phyloP scores from a whole-genome alignment of 2,888 invertebrate species.

The Xanthorhoe spadicearia region DNA sequence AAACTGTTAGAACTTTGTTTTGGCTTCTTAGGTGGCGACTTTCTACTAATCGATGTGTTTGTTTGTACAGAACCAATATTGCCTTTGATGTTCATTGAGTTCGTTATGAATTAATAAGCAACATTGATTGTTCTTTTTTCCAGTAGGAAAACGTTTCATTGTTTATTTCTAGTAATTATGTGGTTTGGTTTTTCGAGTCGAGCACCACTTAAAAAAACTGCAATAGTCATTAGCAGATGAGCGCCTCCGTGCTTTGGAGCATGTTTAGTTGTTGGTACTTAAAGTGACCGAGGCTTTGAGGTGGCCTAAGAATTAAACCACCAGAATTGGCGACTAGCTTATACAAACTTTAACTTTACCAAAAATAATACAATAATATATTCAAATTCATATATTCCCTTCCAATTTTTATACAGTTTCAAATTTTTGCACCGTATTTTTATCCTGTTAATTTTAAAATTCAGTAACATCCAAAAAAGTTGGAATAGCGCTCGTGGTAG shows the following conservation, averaged over 20 bases:
- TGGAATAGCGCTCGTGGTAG: constrained; percentile 53
- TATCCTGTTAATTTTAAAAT: constrained; percentile 26
- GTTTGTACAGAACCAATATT: constrained; percentile 59
- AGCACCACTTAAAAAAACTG: too few relatives aligned
- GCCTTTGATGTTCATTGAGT: constrained; percentile 50
- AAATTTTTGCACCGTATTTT: constrained; percentile 2
- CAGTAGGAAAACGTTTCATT: not conserved
- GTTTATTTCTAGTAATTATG: not conserved
- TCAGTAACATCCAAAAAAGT: constrained; percentile 40
- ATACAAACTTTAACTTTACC: not conserved
- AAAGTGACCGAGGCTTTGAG: too few relatives aligned
- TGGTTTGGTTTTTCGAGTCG: too few relatives aligned
- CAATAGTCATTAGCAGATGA: too few relatives aligned
- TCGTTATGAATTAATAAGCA: constrained; percentile 20
- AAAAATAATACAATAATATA: not conserved
- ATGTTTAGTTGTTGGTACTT: too few relatives aligned
- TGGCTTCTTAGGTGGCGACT: constrained; percentile 73
- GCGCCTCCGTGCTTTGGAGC: too few relatives aligned
- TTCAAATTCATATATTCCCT: too few relatives aligned
- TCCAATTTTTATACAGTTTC: not conserved
- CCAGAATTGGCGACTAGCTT: too few relatives aligned
- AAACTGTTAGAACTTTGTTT: constrained; percentile 70
- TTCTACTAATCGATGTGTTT: constrained; percentile 57
- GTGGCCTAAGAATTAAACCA: too few relatives aligned
- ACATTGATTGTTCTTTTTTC: not conserved